Evolutionary conservation across 1,140 invertebrate species (phyloP), one percentile per base, ranked within the genome.

Genomic region (Dinoponera quadriceps): DNA sequence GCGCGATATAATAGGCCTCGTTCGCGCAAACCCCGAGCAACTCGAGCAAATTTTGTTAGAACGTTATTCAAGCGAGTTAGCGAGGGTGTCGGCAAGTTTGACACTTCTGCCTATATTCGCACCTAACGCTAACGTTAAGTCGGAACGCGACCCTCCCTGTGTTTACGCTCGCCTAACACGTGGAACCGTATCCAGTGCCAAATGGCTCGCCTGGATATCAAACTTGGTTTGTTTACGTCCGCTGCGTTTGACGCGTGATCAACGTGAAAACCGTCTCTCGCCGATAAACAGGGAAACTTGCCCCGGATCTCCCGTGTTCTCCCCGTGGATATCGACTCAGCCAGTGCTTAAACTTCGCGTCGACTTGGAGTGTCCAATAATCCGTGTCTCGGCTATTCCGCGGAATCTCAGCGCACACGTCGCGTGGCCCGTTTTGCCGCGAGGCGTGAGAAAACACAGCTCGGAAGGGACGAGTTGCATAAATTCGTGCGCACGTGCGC

Each of bases 171-270:
- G 63, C 65, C 75, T 68, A 68, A 55, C 63, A 44, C 51, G 49
- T 38, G 62, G 33, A 57, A 80, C 65, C 65, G 65, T 65, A 80
- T 80, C 69, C 65, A 80, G 65, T 25, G 51, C 29, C 65, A 80
- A 80, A 80, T 71, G 66, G 63, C 48, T 57, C 62, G 63, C 75
- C 75, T 20, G 75, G 49, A 71, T 80, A 80, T 80, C 75, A 80
- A 80, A 80, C 75, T 80, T 80, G 75, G 75, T 80, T 80, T 80
- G 75, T 80, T 80, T 80, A 80, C 75, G 71, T 80, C 65, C 65
- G 51, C 51, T 80, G 75, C 75, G 33, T 80, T 80, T 80, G 75
- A 80, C 75, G 59, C 51, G 25, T 55, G 75, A 80, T 80, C 75
- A 71, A 22, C 75, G 51, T n/a, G n/a, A n/a, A n/a, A 59, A 63